phyloP scores from a whole-genome alignment of 1,140 invertebrate species.

The Ooceraea biroi region DNA sequence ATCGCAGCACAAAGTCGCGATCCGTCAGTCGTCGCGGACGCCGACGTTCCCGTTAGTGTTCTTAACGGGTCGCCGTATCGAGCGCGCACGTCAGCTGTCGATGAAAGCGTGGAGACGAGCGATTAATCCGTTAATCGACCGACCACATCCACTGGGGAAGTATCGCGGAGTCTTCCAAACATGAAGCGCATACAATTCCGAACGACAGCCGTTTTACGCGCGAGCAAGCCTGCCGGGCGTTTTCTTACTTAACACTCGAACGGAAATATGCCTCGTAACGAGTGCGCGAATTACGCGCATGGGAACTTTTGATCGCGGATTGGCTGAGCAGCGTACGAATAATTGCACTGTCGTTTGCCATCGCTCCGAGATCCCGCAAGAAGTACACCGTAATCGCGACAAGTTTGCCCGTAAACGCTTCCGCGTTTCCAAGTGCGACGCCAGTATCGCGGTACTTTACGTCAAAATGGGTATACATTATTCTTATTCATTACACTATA shows the following conservation, averaged over 20 bases:
- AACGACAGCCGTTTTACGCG: slow-evolving; percentile 53
- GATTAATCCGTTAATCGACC: slow-evolving; percentile 63
- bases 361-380: slow-evolving; percentile 9
- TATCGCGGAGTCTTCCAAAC: slow-evolving; percentile 11
- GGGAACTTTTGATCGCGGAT: slow-evolving; percentile 41
- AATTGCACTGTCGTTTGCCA: slow-evolving; percentile 51
- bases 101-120: slow-evolving; percentile 53
- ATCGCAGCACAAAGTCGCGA: slow-evolving; percentile 19
- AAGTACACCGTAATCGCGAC: slow-evolving; percentile 42
- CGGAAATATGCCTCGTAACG: slow-evolving; percentile 45
- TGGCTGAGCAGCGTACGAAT: slow-evolving; percentile 17
- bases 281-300: slow-evolving; percentile 52
- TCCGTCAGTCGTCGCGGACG: slow-evolving; percentile 50
- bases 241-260: slow-evolving; percentile 40
- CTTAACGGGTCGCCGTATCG: slow-evolving; percentile 54
- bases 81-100: slow-evolving; percentile 52
- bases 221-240: slow-evolving; percentile 10
- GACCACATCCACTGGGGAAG: slow-evolving; percentile 39
- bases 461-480: not conserved
- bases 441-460: not conserved
- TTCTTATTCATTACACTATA: slow-evolving; percentile 1
- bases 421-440: slow-evolving; percentile 30
- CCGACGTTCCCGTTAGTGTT: slow-evolving; percentile 57
- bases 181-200: slow-evolving; percentile 28
- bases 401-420: slow-evolving; percentile 49